Conservation (phyloP, 2,888 invertebrate genomes). For the Drosophila subquinaria region DNA sequence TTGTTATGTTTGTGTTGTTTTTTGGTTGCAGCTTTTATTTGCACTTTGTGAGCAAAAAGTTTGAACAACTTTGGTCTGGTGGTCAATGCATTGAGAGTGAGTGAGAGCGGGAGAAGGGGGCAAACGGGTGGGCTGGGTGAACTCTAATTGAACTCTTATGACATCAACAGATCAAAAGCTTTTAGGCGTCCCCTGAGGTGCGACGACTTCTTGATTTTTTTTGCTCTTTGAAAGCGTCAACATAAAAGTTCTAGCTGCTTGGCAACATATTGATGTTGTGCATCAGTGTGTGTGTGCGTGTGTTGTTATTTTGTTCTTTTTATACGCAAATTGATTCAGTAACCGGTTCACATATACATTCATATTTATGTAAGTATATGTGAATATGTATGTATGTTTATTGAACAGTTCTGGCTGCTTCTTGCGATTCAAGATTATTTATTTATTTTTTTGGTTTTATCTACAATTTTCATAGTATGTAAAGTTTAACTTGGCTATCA, state of each 20-base stretch:
- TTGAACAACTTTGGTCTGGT: constrained; percentile 33
- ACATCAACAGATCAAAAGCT: constrained; percentile 60
- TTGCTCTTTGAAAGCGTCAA: neutral
- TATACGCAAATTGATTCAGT: constrained; percentile 60
- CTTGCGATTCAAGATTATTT: constrained; percentile 14
- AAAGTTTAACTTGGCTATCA: constrained; percentile 11
- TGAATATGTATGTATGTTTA: constrained; percentile 39
- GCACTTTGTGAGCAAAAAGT: constrained; percentile 42
- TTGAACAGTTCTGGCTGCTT: constrained; percentile 41
- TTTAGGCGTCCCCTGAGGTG: constrained; percentile 21
- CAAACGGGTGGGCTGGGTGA: constrained; percentile 23
- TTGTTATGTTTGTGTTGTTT: neutral
- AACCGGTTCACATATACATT: constrained; percentile 61
- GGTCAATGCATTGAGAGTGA: constrained; percentile 4
- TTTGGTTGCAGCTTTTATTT: constrained; percentile 30
- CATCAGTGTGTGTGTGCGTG: constrained; percentile 16
- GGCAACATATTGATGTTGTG: constrained; percentile 39
- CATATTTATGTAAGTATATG: constrained; percentile 12
- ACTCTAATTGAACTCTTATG: constrained; percentile 73
- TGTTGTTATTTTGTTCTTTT: constrained; percentile 32
- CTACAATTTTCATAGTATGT: constrained; percentile 32
- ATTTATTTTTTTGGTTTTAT: constrained; percentile 5
- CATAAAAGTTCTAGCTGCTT: constrained; percentile 43
- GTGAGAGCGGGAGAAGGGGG: neutral
- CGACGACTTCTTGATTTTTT: constrained; percentile 31